Evolutionary conservation across 1,140 invertebrate species (phyloP).

Genomic region (Aphelenchoides fujianensis): DNA sequence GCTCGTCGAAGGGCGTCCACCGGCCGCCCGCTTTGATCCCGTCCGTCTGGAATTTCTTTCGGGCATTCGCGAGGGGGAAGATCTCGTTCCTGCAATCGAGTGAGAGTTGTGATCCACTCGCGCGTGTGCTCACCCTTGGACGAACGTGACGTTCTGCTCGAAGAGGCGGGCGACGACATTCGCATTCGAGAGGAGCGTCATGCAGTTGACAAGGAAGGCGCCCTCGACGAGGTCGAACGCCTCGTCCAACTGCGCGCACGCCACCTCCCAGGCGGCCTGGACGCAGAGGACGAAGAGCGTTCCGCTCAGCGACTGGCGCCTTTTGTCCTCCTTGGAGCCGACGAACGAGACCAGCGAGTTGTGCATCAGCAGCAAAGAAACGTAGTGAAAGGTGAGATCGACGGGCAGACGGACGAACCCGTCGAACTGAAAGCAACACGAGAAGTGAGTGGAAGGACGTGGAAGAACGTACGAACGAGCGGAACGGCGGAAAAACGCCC

Average conservation of each 20-base stretch:
- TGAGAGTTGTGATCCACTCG: too few relatives aligned
- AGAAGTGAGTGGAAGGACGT: too few relatives aligned
- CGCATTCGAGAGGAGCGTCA: background rate
- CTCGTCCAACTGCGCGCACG: background rate
- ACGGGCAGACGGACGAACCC: background rate
- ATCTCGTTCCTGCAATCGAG: background rate
- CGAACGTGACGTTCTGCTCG: background rate
- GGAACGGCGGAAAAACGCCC: background rate
- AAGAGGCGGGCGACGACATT: background rate
- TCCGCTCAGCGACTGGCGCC: background rate
- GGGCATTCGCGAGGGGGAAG: background rate
- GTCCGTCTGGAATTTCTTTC: background rate
- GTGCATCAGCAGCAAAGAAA: slow-evolving; percentile 19
- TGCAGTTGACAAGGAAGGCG: background rate
- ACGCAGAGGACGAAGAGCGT: background rate
- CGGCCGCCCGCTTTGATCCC: background rate
- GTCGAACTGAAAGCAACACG: slow-evolving; percentile 10
- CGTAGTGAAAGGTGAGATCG: background rate
- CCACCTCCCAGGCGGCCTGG: background rate
- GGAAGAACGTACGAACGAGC: background rate
- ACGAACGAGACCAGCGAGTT: background rate
- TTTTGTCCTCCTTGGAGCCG: background rate
- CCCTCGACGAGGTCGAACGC: background rate
- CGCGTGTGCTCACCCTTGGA: background rate
- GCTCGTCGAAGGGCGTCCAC: background rate